phyloP scores from a whole-genome alignment of 2,797 vertebrate species.

The Agapornis canus region DNA sequence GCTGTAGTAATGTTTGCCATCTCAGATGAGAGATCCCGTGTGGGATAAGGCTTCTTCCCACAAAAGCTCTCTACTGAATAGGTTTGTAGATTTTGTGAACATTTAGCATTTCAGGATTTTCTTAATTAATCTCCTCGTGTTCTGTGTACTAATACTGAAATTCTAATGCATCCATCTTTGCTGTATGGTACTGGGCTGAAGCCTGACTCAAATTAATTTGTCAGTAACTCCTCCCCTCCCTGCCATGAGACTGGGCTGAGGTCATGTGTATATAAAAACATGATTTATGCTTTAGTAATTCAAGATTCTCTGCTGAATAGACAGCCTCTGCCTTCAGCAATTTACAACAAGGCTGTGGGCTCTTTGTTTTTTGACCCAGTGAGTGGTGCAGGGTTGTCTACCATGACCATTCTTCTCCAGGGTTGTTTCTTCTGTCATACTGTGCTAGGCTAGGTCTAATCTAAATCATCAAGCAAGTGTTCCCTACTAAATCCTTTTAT shows the following conservation, averaged over 20 bases:
- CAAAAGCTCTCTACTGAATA: slow-evolving; percentile 8
- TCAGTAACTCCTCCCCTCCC: background rate
- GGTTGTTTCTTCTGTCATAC: background rate
- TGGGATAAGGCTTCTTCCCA: background rate
- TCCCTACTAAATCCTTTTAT: background rate
- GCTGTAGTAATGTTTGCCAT: background rate
- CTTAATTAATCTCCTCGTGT: slow-evolving; percentile 28
- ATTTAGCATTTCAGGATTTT: background rate
- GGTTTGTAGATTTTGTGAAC: background rate
- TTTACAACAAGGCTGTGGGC: background rate
- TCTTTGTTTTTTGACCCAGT: background rate
- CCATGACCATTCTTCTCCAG: background rate
- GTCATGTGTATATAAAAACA: background rate
- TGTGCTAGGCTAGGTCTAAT: background rate
- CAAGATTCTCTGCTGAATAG: background rate
- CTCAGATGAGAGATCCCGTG: background rate
- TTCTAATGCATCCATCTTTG: background rate
- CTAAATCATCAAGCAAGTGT: background rate
- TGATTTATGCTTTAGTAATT: background rate
- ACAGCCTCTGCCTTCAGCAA: background rate
- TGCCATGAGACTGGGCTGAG: background rate
- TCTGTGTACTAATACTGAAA: background rate
- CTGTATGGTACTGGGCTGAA: background rate
- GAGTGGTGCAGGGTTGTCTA: background rate
- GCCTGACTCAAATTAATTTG: slow-evolving; percentile 13